Evolutionary conservation across 1,140 invertebrate genomes (phyloP).

Genomic region (Bombus waltoni): DNA sequence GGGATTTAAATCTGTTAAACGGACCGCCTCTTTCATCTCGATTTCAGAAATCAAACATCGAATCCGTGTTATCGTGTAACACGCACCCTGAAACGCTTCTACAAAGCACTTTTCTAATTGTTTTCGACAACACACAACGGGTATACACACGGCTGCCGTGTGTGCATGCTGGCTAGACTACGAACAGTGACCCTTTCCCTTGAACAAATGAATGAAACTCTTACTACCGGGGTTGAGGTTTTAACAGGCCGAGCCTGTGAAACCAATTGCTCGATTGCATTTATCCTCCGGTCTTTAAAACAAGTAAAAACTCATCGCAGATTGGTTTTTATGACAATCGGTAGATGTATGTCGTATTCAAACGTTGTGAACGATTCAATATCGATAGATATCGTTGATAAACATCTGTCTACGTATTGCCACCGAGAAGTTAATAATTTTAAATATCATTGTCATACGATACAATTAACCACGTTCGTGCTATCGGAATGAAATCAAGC

Average conservation of each 20-base stretch:
- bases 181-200: slow-evolving; percentile 52
- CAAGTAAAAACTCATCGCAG: slow-evolving; percentile 35
- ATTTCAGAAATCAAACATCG: slow-evolving; percentile 15
- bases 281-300: slow-evolving; percentile 40
- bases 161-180: neutral
- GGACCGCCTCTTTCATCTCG: neutral
- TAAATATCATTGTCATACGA: too few species aligned
- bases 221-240: slow-evolving; percentile 56
- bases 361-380: neutral
- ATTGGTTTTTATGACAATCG: slow-evolving; percentile 32
- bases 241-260: slow-evolving; percentile 43
- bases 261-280: slow-evolving; percentile 65
- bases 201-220: slow-evolving; percentile 68
- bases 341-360: neutral
- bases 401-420: too few species aligned
- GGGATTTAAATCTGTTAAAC: neutral
- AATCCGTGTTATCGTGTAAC: slow-evolving; percentile 29
- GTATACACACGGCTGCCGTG: neutral
- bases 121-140: slow-evolving; percentile 48
- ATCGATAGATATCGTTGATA: neutral
- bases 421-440: too few species aligned
- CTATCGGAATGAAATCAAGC: neutral
- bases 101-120: slow-evolving; percentile 68
- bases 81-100: slow-evolving; percentile 4
- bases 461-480: too few species aligned